Percentiles rank a stretch among this genome's conserved stretches.
These are phyloP conservation scores for Clepsis dumicolana DNA, from an alignment of 2,888 invertebrate species.

Conservation along the genomic window DNA sequence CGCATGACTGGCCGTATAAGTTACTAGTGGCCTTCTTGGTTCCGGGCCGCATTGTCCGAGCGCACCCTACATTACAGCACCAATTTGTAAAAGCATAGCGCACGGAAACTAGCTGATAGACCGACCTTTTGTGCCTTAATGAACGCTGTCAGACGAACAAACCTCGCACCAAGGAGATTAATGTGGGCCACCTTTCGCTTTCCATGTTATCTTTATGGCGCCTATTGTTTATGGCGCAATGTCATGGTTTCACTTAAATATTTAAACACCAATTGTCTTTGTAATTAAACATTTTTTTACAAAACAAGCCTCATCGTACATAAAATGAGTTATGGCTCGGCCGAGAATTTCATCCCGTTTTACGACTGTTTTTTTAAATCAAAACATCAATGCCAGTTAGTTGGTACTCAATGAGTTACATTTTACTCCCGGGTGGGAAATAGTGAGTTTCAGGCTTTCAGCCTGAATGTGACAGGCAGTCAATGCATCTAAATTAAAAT, in stretches of 20 bases:
- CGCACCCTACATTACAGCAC: slow-evolving; percentile 63
- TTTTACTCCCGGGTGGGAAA: background rate
- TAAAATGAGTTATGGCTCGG: background rate
- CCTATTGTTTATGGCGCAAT: slow-evolving; percentile 69
- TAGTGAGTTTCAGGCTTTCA: background rate
- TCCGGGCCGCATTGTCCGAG: slow-evolving; percentile 59
- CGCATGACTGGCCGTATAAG: slow-evolving; percentile 32
- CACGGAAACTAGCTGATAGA: slow-evolving; percentile 77
- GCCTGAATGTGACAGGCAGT: slow-evolving; percentile 9
- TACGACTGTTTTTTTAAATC: background rate
- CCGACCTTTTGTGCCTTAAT: slow-evolving; percentile 78
- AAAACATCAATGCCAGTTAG: slow-evolving; percentile 1
- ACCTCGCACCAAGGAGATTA: slow-evolving; percentile 70
- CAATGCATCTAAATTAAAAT: background rate
- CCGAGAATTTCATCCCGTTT: background rate
- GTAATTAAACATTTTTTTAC: slow-evolving; percentile 4
- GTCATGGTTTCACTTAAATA: slow-evolving; percentile 59
- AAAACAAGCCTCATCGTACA: background rate
- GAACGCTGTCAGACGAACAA: slow-evolving; percentile 79
- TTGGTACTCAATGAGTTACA: background rate
- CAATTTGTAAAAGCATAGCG: slow-evolving; percentile 74
- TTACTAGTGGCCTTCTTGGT: slow-evolving; percentile 23
- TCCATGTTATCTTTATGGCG: slow-evolving; percentile 72
- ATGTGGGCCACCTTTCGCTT: slow-evolving; percentile 71
- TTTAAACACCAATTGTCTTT: slow-evolving; percentile 47